phyloP scores from a whole-genome alignment of 2,888 invertebrate species.

The Sphaeridia pumilis region DNA sequence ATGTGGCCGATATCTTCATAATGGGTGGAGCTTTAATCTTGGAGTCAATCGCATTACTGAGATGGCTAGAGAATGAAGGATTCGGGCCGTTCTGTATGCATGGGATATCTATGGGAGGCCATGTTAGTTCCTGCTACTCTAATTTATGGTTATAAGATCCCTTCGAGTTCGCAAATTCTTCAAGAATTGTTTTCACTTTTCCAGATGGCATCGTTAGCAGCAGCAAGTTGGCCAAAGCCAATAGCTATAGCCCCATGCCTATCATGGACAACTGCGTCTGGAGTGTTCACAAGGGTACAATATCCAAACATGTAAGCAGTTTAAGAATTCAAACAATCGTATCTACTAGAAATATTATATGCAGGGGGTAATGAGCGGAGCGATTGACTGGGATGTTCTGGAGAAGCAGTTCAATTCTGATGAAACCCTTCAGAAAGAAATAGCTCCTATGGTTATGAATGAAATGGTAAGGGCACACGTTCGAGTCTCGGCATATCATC shows the following conservation, averaged over 20 bases:
- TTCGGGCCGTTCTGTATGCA: slow-evolving; percentile 88
- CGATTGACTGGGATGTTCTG: slow-evolving; percentile 85
- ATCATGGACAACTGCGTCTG: slow-evolving; percentile 94
- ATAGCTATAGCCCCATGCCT: slow-evolving; percentile 86
- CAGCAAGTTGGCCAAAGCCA: slow-evolving; percentile 91
- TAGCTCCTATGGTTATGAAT: slow-evolving; percentile 39
- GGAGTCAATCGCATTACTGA: slow-evolving; percentile 79
- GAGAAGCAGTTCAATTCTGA: slow-evolving; percentile 78
- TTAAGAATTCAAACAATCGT: too few relatives aligned
- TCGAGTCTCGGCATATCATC: too few relatives aligned
- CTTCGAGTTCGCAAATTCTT: too few relatives aligned
- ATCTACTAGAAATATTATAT: slow-evolving; percentile 38
- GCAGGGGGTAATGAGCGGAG: slow-evolving; percentile 87
- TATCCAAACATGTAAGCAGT: too few relatives aligned
- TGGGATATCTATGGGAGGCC: slow-evolving; percentile 95
- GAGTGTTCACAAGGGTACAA: slow-evolving; percentile 85
- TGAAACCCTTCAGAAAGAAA: slow-evolving; percentile 63
- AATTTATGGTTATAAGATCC: too few relatives aligned
- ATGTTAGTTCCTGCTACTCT: slow-evolving; percentile 76
- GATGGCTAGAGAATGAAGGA: slow-evolving; percentile 86
- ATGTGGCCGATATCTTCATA: slow-evolving; percentile 95
- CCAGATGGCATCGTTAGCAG: slow-evolving; percentile 96
- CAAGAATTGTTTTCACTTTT: too few relatives aligned
- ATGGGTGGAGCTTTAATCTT: slow-evolving; percentile 96
- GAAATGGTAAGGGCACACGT: slow-evolving; percentile 15